Percentiles rank a stretch among this genome's conserved stretches.
Evolutionary conservation across 1,140 invertebrate species (phyloP).

Genomic region (Dinoponera quadriceps): DNA sequence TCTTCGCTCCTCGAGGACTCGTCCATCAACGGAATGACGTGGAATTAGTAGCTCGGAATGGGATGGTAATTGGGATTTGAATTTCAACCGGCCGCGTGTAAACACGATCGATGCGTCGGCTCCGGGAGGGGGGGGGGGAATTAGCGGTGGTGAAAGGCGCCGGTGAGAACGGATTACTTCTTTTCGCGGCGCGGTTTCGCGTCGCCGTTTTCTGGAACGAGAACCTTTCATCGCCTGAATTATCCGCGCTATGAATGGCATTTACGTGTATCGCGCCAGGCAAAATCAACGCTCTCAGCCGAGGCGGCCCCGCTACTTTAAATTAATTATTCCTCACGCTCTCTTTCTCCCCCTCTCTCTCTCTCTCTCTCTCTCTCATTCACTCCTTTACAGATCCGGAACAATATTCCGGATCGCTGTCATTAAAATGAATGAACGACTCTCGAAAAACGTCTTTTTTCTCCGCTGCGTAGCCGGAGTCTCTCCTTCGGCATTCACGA

Average conservation of each 20-base stretch:
- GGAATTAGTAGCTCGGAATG: slow-evolving; percentile 63
- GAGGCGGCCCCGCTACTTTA: neutral
- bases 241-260: slow-evolving; percentile 10
- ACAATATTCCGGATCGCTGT: neutral
- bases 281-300: neutral
- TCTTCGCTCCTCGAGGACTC: slow-evolving; percentile 38
- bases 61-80: slow-evolving; percentile 58
- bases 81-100: slow-evolving; percentile 63
- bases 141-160: slow-evolving; percentile 68
- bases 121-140: slow-evolving; percentile 11
- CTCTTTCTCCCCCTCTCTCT: too few species aligned
- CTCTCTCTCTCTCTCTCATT: too few species aligned
- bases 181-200: slow-evolving; percentile 54
- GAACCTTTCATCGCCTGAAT: slow-evolving; percentile 18
- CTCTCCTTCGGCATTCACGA: neutral
- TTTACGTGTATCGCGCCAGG: neutral
- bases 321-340: slow-evolving; percentile 23
- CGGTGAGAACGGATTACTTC: slow-evolving; percentile 58
- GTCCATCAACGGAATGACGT: slow-evolving; percentile 69
- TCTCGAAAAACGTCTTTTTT: neutral
- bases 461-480: neutral
- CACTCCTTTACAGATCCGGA: neutral
- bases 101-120: slow-evolving; percentile 57
- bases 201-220: neutral
- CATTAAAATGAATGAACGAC: slow-evolving; percentile 17